These are phyloP conservation scores for Monomorium pharaonis DNA, from an alignment of 1,140 invertebrate species.

Conservation along the genomic window DNA sequence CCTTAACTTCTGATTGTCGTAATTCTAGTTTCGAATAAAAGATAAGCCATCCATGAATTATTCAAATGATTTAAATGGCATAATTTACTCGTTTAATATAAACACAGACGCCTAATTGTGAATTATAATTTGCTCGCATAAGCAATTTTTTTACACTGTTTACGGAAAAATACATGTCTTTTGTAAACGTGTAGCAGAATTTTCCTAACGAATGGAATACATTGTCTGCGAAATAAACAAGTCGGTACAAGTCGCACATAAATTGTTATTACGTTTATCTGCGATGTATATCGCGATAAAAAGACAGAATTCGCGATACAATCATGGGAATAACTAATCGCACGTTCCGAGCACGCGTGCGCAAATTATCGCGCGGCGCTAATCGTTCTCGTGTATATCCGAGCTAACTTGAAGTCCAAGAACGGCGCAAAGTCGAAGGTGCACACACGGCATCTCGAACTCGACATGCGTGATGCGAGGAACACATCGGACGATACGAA, in stretches of 20 bases:
- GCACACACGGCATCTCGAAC: background rate
- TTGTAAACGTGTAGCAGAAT: background rate
- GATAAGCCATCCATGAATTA: background rate
- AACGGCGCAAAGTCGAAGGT: background rate
- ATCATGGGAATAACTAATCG: background rate
- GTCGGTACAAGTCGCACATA: background rate
- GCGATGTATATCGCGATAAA: background rate
- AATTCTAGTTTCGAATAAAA: background rate
- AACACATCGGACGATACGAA: conserved; percentile 37
- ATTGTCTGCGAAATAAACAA: background rate
- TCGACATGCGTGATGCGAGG: background rate
- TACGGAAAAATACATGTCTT: background rate
- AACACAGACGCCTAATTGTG: background rate
- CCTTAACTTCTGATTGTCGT: background rate
- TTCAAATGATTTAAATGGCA: background rate
- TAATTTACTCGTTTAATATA: too few relatives aligned
- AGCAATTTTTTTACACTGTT: background rate
- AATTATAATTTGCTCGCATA: background rate
- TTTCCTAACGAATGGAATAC: background rate
- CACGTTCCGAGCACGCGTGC: background rate
- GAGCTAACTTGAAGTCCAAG: background rate
- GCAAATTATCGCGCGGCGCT: too few relatives aligned
- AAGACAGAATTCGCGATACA: too few relatives aligned
- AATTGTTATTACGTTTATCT: background rate
- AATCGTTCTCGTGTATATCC: background rate